Percentiles rank a stretch among this genome's conserved stretches.
Evolutionary conservation across 1,140 invertebrate species (phyloP).

Genomic region (Thalassaphorura encarpata): DNA sequence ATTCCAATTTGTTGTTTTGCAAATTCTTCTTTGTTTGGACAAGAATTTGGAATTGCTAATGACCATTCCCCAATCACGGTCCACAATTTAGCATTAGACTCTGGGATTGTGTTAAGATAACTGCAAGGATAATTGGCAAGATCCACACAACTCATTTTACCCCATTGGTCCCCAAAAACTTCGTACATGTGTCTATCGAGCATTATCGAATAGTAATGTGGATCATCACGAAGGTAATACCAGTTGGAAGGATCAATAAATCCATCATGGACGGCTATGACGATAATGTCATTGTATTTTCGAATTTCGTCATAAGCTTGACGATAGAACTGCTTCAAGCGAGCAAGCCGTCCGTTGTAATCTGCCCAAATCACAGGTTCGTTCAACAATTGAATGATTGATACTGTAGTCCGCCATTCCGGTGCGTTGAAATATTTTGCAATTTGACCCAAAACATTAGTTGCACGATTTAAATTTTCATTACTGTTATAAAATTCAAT

Average conservation of each 20-base stretch:
- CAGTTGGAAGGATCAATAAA: slow-evolving; percentile 26
- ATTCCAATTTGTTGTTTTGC: slow-evolving; percentile 26
- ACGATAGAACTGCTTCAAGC: slow-evolving; percentile 20
- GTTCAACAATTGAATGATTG: slow-evolving; percentile 18
- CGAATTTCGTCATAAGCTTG: slow-evolving; percentile 21
- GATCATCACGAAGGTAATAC: slow-evolving; percentile 27
- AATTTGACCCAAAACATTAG: slow-evolving; percentile 6
- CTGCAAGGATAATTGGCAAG: slow-evolving; percentile 13
- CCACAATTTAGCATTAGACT: slow-evolving; percentile 8
- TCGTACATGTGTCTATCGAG: slow-evolving; percentile 26
- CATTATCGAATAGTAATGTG: slow-evolving; percentile 22
- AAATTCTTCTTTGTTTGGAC: slow-evolving; percentile 14
- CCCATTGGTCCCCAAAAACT: slow-evolving; percentile 11
- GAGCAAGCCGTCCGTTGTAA: slow-evolving; percentile 19
- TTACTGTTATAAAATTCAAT: slow-evolving; percentile 14
- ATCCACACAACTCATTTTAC: slow-evolving; percentile 12
- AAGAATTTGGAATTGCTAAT: slow-evolving; percentile 12
- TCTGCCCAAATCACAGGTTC: slow-evolving; percentile 23
- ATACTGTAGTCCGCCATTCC: slow-evolving; percentile 8
- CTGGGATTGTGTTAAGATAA: background rate
- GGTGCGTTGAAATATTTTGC: background rate
- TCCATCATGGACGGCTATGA: slow-evolving; percentile 28
- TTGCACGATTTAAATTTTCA: slow-evolving; percentile 6
- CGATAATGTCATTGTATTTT: slow-evolving; percentile 13
- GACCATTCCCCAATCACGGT: slow-evolving; percentile 25